Conservation (phyloP, 2,888 invertebrate genomes). For the Neocrepidodera transversa region DNA sequence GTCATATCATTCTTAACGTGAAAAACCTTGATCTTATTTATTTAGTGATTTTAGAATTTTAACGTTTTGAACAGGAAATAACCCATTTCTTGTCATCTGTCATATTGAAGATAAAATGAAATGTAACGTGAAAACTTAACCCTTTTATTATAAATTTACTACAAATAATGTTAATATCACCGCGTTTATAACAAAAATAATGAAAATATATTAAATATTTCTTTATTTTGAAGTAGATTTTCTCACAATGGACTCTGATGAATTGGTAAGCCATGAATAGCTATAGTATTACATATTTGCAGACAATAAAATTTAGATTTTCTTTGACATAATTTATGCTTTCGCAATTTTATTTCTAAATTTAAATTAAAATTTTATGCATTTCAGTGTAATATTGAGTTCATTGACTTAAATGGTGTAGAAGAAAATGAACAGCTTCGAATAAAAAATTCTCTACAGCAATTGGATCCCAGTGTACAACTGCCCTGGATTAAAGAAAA, state of each 20-base stretch:
- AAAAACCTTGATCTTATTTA: too few relatives aligned
- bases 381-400: constrained; percentile 62
- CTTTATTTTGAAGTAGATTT: constrained; percentile 24
- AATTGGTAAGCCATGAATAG: constrained; percentile 19
- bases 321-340: constrained; percentile 19
- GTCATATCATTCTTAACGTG: too few relatives aligned
- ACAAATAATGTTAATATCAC: constrained; percentile 33
- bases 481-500: constrained; percentile 56
- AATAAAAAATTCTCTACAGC: constrained; percentile 67
- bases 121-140: constrained; percentile 51
- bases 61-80: constrained; percentile 8
- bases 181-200: constrained; percentile 29
- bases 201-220: constrained; percentile 30
- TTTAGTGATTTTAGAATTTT: neutral
- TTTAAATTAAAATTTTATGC: neutral
- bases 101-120: constrained; percentile 28
- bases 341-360: neutral
- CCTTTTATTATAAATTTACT: constrained; percentile 37
- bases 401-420: constrained; percentile 77
- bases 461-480: constrained; percentile 59
- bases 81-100: constrained; percentile 10
- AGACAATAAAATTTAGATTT: constrained; percentile 1
- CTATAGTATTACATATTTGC: constrained; percentile 8
- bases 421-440: constrained; percentile 72
- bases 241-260: constrained; percentile 17